phyloP scores from a whole-genome alignment of 1,140 invertebrate genomes.

The Schlechtendalia chinensis region DNA sequence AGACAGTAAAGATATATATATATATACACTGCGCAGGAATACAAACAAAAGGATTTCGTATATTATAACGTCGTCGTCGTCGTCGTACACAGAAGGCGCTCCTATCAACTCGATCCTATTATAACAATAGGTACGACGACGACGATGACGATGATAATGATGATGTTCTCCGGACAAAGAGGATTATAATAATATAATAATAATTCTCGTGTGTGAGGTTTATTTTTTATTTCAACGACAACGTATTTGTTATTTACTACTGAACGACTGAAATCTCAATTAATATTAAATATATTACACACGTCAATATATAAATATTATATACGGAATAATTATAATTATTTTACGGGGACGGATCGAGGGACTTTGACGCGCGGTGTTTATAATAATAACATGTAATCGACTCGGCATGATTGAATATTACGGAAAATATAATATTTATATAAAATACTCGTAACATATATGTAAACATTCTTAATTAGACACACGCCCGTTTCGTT shows the following conservation, averaged over 20 bases:
- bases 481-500: neutral
- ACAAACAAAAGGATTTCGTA: slow-evolving; percentile 46
- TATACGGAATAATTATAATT: too few relatives aligned
- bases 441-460: too few relatives aligned
- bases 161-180: slow-evolving; percentile 34
- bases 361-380: too few relatives aligned
- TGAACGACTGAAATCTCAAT: neutral
- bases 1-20: neutral
- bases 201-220: neutral
- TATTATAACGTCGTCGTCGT: slow-evolving; percentile 28
- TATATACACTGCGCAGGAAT: neutral
- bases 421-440: too few relatives aligned
- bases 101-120: slow-evolving; percentile 22
- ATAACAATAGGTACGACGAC: slow-evolving; percentile 46
- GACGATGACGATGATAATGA: slow-evolving; percentile 36
- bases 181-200: slow-evolving; percentile 30
- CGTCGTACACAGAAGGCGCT: slow-evolving; percentile 33
- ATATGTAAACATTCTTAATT: neutral
- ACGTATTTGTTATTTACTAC: neutral
- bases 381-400: too few relatives aligned
- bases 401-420: too few relatives aligned
- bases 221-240: neutral
- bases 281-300: neutral
- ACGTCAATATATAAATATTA: too few relatives aligned
- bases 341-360: too few relatives aligned